Conservation (phyloP, 1,140 invertebrate genomes). For the Drosophila biarmipes region DNA sequence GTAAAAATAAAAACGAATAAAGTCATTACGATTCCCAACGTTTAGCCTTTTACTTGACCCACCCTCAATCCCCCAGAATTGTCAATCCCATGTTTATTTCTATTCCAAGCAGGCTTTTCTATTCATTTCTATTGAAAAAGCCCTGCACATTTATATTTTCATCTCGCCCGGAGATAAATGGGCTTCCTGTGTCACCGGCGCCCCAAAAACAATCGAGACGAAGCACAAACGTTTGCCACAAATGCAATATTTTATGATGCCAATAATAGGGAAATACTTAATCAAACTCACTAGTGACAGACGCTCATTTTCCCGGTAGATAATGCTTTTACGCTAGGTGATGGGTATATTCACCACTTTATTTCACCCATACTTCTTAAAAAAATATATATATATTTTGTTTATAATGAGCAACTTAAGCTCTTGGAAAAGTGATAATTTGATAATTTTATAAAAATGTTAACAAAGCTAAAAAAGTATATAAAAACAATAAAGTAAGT, state of each 20-base stretch:
- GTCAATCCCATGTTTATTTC: constrained; percentile 11
- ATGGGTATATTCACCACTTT: neutral
- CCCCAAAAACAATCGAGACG: constrained; percentile 32
- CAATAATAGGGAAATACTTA: constrained; percentile 34
- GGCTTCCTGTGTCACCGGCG: constrained; percentile 51
- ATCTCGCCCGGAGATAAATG: constrained; percentile 55
- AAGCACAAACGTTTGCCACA: constrained; percentile 18
- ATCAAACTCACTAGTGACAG: constrained; percentile 19
- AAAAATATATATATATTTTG: too few species aligned
- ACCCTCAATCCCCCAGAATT: neutral
- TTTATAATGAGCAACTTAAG: too few species aligned
- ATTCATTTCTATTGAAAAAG: constrained; percentile 19
- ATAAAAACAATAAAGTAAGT: too few species aligned
- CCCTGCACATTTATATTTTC: constrained; percentile 4
- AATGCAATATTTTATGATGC: constrained; percentile 15
- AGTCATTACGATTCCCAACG: constrained; percentile 2
- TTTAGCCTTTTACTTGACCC: constrained; percentile 4
- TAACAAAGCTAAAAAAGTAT: too few species aligned
- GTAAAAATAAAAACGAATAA: constrained; percentile 13
- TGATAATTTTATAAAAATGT: too few species aligned
- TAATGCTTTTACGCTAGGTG: neutral
- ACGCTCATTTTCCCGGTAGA: neutral
- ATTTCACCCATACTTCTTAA: too few species aligned
- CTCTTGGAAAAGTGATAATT: too few species aligned
- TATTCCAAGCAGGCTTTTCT: constrained; percentile 16